Evolutionary conservation across 37 sponge, comb jelly and placozoan genomes (phyloP).

Genomic region (Amphimedon queenslandica): DNA sequence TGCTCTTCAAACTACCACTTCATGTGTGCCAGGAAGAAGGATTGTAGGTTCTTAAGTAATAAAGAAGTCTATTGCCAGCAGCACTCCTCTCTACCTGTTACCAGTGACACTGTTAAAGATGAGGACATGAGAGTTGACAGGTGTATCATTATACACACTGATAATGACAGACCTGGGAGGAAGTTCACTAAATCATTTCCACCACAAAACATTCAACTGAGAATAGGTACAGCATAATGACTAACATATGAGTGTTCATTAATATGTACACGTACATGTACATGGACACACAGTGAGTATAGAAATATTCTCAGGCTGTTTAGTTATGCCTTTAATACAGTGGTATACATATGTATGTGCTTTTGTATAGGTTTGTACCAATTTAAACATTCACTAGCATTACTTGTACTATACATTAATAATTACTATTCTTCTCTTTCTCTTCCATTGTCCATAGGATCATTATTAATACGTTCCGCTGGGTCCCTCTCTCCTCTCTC

Average conservation of each 20-base stretch:
- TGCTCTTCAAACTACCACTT: conserved; percentile 81
- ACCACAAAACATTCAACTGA: not conserved
- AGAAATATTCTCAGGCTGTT: too few relatives aligned
- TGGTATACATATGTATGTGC: too few relatives aligned
- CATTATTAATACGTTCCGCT: conserved; percentile 24
- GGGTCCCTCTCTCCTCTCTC: conserved; percentile 59
- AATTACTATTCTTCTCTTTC: not conserved
- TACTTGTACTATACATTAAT: too few relatives aligned
- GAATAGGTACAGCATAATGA: not conserved
- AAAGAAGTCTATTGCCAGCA: conserved; percentile 58
- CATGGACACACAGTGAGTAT: not conserved
- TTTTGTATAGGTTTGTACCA: too few relatives aligned
- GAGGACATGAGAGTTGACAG: conserved; percentile 12
- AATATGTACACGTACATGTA: not conserved
- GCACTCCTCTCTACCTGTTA: conserved; percentile 10
- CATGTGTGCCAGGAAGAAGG: conserved; percentile 60
- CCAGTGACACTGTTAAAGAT: conserved; percentile 17
- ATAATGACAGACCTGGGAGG: conserved; percentile 21
- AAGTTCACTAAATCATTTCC: conserved; percentile 3
- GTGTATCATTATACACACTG: conserved; percentile 24
- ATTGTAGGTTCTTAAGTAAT: conserved; percentile 60
- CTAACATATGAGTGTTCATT: not conserved
- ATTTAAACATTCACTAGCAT: too few relatives aligned
- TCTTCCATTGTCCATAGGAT: conserved; percentile 28
- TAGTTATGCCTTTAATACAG: too few relatives aligned